Percentiles rank a stretch among this genome's conserved stretches.
phyloP scores from a whole-genome alignment of 2,113 vertebrate genomes.

The Xerus inauris region DNA sequence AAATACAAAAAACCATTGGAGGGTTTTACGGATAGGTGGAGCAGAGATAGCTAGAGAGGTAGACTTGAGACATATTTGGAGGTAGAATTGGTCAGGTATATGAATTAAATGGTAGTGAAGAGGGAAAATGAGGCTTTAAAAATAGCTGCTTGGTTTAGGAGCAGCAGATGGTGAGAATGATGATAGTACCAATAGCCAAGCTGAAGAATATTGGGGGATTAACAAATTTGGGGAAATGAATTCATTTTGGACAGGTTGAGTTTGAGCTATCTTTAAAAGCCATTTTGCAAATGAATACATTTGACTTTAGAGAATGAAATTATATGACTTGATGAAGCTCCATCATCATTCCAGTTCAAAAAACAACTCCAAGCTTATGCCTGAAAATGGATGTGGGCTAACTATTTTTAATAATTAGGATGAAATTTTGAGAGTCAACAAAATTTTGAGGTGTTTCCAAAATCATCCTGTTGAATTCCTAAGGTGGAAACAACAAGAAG shows the following conservation, averaged over 20 bases:
- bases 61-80: neutral
- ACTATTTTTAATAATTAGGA: neutral
- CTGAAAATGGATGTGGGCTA: neutral
- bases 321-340: neutral
- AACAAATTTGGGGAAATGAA: neutral
- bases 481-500: neutral
- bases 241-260: neutral
- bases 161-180: neutral
- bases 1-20: neutral
- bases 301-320: neutral
- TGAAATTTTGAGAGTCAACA: constrained; percentile 6
- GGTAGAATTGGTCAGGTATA: neutral
- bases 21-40: neutral
- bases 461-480: neutral
- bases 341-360: neutral
- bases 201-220: neutral
- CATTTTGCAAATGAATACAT: neutral
- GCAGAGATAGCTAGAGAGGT: neutral
- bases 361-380: neutral
- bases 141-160: neutral
- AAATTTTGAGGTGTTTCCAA: constrained; percentile 6
- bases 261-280: neutral
- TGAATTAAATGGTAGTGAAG: neutral
- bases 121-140: neutral
- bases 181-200: neutral